phyloP scores from a whole-genome alignment of 1,140 invertebrate species.

The Psix sp. region DNA sequence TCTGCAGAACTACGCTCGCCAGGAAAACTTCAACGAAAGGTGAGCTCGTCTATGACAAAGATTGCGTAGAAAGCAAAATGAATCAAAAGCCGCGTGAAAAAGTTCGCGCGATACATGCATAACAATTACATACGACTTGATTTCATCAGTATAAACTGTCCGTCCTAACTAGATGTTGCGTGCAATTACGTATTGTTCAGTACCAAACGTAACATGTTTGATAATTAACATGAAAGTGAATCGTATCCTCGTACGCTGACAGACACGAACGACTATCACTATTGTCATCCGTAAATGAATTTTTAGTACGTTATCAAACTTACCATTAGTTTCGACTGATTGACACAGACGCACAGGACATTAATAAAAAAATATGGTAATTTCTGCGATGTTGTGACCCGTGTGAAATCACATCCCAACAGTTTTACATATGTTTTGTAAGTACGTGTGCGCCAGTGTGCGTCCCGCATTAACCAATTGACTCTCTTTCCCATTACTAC shows the following conservation, averaged over 20 bases:
- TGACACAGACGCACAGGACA: slow-evolving; percentile 31
- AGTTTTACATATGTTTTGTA: slow-evolving; percentile 78
- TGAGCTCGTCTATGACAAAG: slow-evolving; percentile 77
- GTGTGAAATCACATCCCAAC: slow-evolving; percentile 79
- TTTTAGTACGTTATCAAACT: slow-evolving; percentile 25
- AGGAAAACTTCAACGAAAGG: slow-evolving; percentile 98
- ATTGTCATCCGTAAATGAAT: slow-evolving; percentile 5
- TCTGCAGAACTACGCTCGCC: slow-evolving; percentile 96
- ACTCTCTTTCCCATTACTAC: slow-evolving; percentile 59
- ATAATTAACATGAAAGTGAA: slow-evolving; percentile 14
- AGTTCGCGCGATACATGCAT: too few species aligned
- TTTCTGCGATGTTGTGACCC: slow-evolving; percentile 89
- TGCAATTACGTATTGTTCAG: slow-evolving; percentile 57
- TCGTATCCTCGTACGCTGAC: slow-evolving; percentile 6
- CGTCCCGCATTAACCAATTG: slow-evolving; percentile 71
- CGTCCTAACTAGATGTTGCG: slow-evolving; percentile 72
- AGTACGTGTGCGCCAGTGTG: slow-evolving; percentile 76
- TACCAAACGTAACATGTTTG: slow-evolving; percentile 24
- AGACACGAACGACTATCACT: slow-evolving; percentile 16
- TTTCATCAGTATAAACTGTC: slow-evolving; percentile 63
- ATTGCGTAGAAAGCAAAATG: too few species aligned
- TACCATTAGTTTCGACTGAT: slow-evolving; percentile 28
- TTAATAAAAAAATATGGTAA: slow-evolving; percentile 55
- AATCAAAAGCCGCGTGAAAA: too few species aligned
- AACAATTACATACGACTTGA: slow-evolving; percentile 29